Evolutionary conservation across 2,888 invertebrate genomes (phyloP), one percentile per base, ranked within the genome.

Genomic region (Ryuthela nishihirai): DNA sequence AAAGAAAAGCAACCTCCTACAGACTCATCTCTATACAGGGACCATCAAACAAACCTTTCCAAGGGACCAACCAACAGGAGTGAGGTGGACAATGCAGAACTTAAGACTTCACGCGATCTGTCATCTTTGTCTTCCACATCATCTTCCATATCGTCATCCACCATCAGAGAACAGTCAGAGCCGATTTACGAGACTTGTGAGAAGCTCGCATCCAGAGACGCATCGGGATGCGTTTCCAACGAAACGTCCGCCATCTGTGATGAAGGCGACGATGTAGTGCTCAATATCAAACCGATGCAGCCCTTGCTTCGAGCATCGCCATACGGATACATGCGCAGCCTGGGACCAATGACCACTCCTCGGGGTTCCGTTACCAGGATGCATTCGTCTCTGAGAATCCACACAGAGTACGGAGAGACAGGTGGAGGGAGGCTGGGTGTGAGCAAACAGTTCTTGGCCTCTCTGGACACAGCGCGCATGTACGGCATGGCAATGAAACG

Each of bases 221-320:
- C 35, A 4, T 40, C 45, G 20, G 34, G 54, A 9, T 34, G 42
- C 12, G 20, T 53, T 12, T 48, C 59, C 6, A 56, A 64, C 25
- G 67, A 73, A 56, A 85, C 85, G 68, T 84, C 85, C 43, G 70
- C 71, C 10, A 70, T 72, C 45, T 69, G 70, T 40, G 73, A 72
- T 43, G 73, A 73, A 60, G 69, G 71, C 21, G 85, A 84, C 64
- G 83, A 83, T 44, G 77, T 79, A 2, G 78, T 84, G 70, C 84
- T 85, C 78, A 84, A 85, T 68, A 86, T 91, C 12, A 82, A 92
- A 74, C 94, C 95, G 0, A 95, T 95, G 94, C 83, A 90, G 66
- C 94, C 94, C 1, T 77, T 94, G 18, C 70, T 74, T 42, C 65
- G 76, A 17, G 67, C 72, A 1, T 69, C 71, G 1, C 72, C 72